Evolutionary conservation across 2,888 invertebrate species (phyloP), one percentile per base, ranked within the genome.

Genomic region (Plebejus melissa): DNA sequence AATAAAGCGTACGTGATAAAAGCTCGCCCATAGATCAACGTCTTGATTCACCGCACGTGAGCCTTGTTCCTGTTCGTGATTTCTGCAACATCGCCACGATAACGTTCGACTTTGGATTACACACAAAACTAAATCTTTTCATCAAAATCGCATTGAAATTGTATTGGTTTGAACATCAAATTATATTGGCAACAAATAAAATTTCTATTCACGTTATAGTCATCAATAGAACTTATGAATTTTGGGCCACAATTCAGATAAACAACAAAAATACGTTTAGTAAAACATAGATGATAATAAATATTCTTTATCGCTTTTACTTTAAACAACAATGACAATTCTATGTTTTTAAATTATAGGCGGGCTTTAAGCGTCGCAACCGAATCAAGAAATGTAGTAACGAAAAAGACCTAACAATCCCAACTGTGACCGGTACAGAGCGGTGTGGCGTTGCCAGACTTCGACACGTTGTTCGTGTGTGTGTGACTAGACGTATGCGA

Each of bases 51-150:
- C 83, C 88, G 91, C 92, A 91, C 93, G 92, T 92, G 93, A 86
- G 87, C 87, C 84, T 86, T 84, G 84, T 87, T 83, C 80, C 28
- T 77, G 88, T 87, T 86, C 92, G 92, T 92, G 92, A 86, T 87
- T 82, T 87, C 88, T 86, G 87, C 85, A 81, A 84, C 85, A 84
- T 83, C 81, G 83, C 74, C 79, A 83, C 88, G 90, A 91, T 91
- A 87, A 88, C 79, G 38, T 75, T 81, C 79, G 77, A 78, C 79
- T 76, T 77, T 69, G 79, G 79, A 80, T 80, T 76, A 78, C 75
- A 76, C 38, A 60, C 58, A 16, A 60, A n/a, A 58, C 32, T 13
- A 41, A 38, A 60, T 74, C 74, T 60, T 60, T 74, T 58, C 11
- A 74, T 36, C 41, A 60, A 22, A 74, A 36, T 74, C 38, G 58